phyloP scores from a whole-genome alignment of 1,140 invertebrate species.

The Rhagoletis zephyria region DNA sequence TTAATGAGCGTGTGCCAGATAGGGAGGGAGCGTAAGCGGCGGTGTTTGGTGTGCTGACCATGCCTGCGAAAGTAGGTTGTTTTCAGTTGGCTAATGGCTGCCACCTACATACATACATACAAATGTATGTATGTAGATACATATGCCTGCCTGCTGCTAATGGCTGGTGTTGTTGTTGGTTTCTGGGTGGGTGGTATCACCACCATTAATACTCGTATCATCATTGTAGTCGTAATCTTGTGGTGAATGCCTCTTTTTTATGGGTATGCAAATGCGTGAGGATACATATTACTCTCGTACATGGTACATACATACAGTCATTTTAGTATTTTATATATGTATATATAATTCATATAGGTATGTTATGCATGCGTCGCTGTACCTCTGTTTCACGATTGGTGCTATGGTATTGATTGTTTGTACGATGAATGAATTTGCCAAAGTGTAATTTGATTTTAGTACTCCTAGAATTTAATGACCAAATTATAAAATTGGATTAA shows the following conservation, averaged over 20 bases:
- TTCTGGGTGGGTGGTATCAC: constrained; percentile 30
- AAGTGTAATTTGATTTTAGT: neutral
- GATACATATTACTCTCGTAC: neutral
- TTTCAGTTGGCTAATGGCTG: constrained; percentile 21
- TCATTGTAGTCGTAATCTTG: constrained; percentile 40
- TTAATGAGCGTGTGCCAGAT: constrained; percentile 19
- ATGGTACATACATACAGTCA: neutral
- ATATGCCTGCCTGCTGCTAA: neutral
- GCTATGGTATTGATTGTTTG: neutral
- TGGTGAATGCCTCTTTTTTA: constrained; percentile 28
- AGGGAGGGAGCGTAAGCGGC: neutral
- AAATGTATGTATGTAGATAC: too few relatives aligned
- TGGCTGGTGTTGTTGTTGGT: constrained; percentile 27
- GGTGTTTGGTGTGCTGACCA: neutral
- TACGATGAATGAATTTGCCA: neutral
- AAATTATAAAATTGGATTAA: neutral
- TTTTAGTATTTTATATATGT: too few relatives aligned
- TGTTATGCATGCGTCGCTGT: neutral
- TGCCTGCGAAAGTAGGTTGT: constrained; percentile 35
- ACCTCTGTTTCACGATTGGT: neutral
- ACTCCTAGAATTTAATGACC: neutral
- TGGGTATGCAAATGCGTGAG: neutral
- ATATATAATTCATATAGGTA: too few relatives aligned
- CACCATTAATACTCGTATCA: constrained; percentile 22
- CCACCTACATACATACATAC: neutral